Evolutionary conservation across 2,113 vertebrate species (phyloP).

Genomic region (Mionectes macconnelli): DNA sequence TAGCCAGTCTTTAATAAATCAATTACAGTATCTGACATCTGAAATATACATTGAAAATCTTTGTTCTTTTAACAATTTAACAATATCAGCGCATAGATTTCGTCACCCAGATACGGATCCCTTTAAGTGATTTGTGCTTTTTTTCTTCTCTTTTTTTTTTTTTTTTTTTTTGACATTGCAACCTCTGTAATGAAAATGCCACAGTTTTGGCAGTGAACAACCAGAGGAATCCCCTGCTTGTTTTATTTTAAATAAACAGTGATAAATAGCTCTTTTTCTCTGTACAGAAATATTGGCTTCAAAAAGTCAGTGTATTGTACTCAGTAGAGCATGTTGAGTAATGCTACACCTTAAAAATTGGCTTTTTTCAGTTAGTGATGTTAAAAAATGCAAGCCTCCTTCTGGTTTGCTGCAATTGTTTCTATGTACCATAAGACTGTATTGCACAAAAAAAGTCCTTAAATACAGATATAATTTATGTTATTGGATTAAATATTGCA

Average conservation of each 20-base stretch:
- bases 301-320: slow-evolving; percentile 73
- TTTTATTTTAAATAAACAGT: slow-evolving; percentile 70
- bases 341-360: slow-evolving; percentile 72
- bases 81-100: slow-evolving; percentile 73
- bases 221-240: slow-evolving; percentile 58
- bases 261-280: slow-evolving; percentile 74
- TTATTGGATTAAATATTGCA: slow-evolving; percentile 78
- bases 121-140: slow-evolving; percentile 81
- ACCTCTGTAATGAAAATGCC: slow-evolving; percentile 76
- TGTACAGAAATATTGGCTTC: slow-evolving; percentile 78
- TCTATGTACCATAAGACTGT: slow-evolving; percentile 74
- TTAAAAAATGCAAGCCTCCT: slow-evolving; percentile 74
- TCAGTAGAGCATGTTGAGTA: slow-evolving; percentile 70
- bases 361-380: slow-evolving; percentile 65
- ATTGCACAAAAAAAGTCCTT: slow-evolving; percentile 79
- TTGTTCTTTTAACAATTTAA: slow-evolving; percentile 75
- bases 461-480: slow-evolving; percentile 78
- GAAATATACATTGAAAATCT: slow-evolving; percentile 79
- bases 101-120: slow-evolving; percentile 69
- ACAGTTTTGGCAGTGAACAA: slow-evolving; percentile 80
- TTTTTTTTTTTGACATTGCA: slow-evolving; percentile 63
- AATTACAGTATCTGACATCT: slow-evolving; percentile 79
- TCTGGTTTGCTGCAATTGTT: slow-evolving; percentile 69
- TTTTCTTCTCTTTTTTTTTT: background rate
- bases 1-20: slow-evolving; percentile 81